Evolutionary conservation across 2,797 vertebrate species (phyloP).

Genomic region (Vultur gryphus): DNA sequence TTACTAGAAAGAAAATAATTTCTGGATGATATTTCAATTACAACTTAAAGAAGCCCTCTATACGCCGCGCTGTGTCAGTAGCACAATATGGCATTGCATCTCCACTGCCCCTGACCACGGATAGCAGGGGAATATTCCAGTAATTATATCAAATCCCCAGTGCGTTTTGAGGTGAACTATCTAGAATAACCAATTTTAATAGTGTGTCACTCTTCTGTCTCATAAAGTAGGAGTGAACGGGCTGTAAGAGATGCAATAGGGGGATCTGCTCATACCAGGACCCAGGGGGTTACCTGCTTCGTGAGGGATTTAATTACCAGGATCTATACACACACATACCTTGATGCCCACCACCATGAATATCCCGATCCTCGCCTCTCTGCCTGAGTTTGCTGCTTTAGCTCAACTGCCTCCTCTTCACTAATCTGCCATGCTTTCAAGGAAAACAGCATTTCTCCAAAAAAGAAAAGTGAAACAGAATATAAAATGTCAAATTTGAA

Average conservation of each 20-base stretch:
- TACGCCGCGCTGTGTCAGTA: neutral
- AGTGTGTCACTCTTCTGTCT: neutral
- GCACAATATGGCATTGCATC: neutral
- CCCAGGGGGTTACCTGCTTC: neutral
- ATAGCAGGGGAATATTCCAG: neutral
- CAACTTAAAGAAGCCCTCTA: neutral
- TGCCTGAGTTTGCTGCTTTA: neutral
- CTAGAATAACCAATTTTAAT: conserved; percentile 40
- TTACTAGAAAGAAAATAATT: neutral
- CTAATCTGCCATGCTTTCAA: neutral
- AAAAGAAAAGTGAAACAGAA: neutral
- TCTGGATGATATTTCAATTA: neutral
- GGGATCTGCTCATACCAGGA: neutral
- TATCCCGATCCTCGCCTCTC: neutral
- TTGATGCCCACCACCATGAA: neutral
- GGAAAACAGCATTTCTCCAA: neutral
- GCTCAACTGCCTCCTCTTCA: neutral
- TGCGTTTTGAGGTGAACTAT: conserved; percentile 28
- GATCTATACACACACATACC: neutral
- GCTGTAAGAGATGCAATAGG: neutral
- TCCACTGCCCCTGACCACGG: neutral
- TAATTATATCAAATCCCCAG: conserved; percentile 29
- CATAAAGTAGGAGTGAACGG: neutral
- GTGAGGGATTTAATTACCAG: neutral
- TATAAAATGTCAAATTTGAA: neutral